Conservation (phyloP, 2,113 vertebrate species). For the Antigone vipio region DNA sequence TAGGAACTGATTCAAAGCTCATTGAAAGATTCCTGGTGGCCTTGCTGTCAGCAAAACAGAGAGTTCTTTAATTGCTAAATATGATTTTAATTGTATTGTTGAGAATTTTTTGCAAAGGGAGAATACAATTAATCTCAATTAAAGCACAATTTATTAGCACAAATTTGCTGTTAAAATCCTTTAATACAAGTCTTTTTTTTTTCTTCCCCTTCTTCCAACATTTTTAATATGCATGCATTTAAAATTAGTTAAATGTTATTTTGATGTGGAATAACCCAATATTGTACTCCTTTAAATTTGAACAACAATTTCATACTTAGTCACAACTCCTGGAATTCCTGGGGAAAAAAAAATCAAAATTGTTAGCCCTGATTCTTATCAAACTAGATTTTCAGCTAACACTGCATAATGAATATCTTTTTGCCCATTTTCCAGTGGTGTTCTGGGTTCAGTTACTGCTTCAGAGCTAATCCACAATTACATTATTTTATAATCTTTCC, state of each 20-base stretch:
- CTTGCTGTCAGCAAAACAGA: neutral
- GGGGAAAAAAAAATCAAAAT: neutral
- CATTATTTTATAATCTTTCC: constrained; percentile 15
- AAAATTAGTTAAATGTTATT: neutral
- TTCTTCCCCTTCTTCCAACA: neutral
- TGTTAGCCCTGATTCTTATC: neutral
- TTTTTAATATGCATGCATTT: neutral
- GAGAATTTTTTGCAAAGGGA: neutral
- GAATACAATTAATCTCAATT: neutral
- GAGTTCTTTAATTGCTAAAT: neutral
- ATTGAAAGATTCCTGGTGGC: neutral
- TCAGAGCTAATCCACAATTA: constrained; percentile 41
- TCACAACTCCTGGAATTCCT: neutral
- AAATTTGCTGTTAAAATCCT: neutral
- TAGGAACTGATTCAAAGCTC: neutral
- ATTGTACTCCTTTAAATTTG: neutral
- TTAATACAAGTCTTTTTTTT: neutral
- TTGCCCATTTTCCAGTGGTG: neutral
- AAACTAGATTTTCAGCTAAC: neutral
- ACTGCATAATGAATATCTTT: neutral
- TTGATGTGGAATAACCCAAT: neutral
- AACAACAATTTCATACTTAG: neutral
- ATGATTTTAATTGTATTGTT: neutral
- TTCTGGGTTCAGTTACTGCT: neutral
- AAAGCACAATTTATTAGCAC: neutral